These are phyloP conservation scores for Thinocorus orbignyianus DNA, from an alignment of 2,113 vertebrate genomes.

Conservation along the genomic window DNA sequence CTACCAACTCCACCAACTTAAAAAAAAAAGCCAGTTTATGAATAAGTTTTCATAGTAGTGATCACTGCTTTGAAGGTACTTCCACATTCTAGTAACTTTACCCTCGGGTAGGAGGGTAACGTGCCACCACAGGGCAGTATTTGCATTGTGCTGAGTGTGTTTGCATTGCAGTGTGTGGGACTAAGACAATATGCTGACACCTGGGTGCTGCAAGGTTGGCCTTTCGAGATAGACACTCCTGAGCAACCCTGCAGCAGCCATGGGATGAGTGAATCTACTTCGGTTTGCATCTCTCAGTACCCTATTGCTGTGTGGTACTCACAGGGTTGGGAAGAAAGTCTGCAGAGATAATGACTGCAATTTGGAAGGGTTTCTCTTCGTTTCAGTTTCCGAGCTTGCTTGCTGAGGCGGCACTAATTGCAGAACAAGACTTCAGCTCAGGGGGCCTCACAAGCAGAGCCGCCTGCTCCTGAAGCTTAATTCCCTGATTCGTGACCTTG, in stretches of 20 bases:
- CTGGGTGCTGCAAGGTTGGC: not conserved
- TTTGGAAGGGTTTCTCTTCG: conserved; percentile 50
- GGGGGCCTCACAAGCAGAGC: conserved; percentile 28
- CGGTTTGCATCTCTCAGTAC: not conserved
- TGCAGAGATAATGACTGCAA: conserved; percentile 54
- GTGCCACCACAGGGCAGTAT: not conserved
- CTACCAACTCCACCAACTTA: not conserved
- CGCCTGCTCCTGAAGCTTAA: conserved; percentile 38
- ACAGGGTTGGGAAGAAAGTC: not conserved
- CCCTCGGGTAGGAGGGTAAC: not conserved
- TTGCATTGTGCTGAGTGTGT: not conserved
- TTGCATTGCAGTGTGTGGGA: not conserved
- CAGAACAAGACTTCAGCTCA: conserved; percentile 48
- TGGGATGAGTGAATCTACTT: not conserved
- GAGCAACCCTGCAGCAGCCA: not conserved
- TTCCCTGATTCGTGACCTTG: conserved; percentile 57
- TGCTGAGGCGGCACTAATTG: conserved; percentile 54
- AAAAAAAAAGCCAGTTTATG: not conserved
- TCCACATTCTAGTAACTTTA: not conserved
- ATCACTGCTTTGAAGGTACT: not conserved
- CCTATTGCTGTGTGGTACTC: not conserved
- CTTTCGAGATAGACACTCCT: not conserved
- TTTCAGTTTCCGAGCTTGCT: conserved; percentile 36
- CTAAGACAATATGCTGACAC: not conserved
- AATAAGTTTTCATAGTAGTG: not conserved